phyloP scores from a whole-genome alignment of 2,797 vertebrate species.

The Halcyon chelicuti region DNA sequence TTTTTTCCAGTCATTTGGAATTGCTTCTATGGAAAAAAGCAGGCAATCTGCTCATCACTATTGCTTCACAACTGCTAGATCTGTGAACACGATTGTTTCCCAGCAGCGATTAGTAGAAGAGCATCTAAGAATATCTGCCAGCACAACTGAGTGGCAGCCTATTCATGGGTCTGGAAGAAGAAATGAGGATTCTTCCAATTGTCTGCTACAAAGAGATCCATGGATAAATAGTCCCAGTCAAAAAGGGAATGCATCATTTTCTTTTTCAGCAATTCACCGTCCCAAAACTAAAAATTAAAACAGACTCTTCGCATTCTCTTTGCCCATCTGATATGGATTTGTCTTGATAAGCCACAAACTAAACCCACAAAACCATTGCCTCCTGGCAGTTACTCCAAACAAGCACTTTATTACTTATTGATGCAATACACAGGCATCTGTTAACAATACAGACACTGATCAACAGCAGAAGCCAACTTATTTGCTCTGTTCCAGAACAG shows the following conservation, averaged over 20 bases:
- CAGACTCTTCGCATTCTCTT: not conserved
- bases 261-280: not conserved
- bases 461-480: not conserved
- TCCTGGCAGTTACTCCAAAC: not conserved
- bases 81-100: not conserved
- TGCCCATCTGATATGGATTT: not conserved
- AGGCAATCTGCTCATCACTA: not conserved
- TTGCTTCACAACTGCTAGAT: not conserved
- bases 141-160: not conserved
- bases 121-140: not conserved
- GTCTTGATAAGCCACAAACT: not conserved
- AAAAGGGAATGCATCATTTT: not conserved
- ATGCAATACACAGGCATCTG: conserved; percentile 32
- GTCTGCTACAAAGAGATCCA: not conserved
- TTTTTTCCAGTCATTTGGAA: not conserved
- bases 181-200: not conserved
- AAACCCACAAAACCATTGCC: not conserved
- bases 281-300: not conserved
- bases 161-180: not conserved
- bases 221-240: not conserved
- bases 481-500: not conserved
- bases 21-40: not conserved
- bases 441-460: conserved; percentile 7
- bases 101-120: not conserved
- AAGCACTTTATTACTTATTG: conserved; percentile 27